Evolutionary conservation across 2,797 vertebrate species (phyloP), one percentile per base, ranked within the genome.

Genomic region (Malurus leucopterus): DNA sequence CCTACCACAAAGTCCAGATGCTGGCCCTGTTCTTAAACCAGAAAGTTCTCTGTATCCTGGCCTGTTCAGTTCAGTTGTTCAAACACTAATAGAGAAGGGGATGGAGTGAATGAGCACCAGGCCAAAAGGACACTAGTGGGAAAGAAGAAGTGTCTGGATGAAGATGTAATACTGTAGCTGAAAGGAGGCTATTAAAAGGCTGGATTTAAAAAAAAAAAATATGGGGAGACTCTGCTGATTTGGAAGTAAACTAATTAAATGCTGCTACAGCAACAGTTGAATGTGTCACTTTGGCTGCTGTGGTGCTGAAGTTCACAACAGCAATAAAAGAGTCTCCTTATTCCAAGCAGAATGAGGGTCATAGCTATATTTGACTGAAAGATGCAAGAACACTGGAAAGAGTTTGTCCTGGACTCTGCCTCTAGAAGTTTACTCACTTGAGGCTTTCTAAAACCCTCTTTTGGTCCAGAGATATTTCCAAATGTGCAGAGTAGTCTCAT

Each of bases 131-230:
- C 43, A 30, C 26, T 70, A 30, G 53, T 78, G 62, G 71, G 62
- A 86, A 64, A 92, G 72, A 85, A 43, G 43, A 86, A 69, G 30
- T 4, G 6, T 34, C 22, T 90, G 72, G 83, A 83, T 69, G 57
- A 88, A 87, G 64, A 80, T 73, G n/a, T 67, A 70, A 80, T 69
- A 58, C 55, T 91, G 76, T 80, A 84, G 85, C 58, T 68, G 46
- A 85, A 62, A 40, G 40, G 44, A 88, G 23, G 30, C 49, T 84
- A 43, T 80, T 67, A 72, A 92, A 92, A 84, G 51, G 62, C 68
- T 38, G 59, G 16, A 43, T 54, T 50, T 20, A 46, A 53, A 18
- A 43, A 74, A 77, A 72, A 64, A n/a, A 32, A 51, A 70, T 88
- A 32, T 27, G 15, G 46, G 46, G 38, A 86, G 30, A 29, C 61